Percentiles rank a stretch among this genome's conserved stretches.
phyloP scores from a whole-genome alignment of 2,888 invertebrate species.

The Chloroclystis v-ata region DNA sequence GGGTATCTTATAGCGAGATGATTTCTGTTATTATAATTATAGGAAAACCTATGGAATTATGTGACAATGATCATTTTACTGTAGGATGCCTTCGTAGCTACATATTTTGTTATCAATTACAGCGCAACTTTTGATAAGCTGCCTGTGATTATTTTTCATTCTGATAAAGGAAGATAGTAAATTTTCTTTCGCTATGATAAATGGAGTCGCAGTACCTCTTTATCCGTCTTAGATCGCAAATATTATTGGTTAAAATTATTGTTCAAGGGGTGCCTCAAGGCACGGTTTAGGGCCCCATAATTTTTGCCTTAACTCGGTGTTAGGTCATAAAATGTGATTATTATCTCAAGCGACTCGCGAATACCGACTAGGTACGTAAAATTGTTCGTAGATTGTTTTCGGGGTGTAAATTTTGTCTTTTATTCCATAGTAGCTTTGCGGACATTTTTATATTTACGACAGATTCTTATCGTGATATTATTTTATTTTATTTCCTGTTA shows the following conservation, averaged over 20 bases:
- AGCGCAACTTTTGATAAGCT: neutral
- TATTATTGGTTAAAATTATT: slow-evolving; percentile 70
- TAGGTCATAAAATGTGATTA: slow-evolving; percentile 75
- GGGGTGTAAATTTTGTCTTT: slow-evolving; percentile 54
- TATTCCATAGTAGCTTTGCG: slow-evolving; percentile 52
- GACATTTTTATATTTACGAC: slow-evolving; percentile 36
- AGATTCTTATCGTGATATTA: slow-evolving; percentile 33
- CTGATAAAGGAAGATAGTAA: slow-evolving; percentile 14
- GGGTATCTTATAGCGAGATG: slow-evolving; percentile 57
- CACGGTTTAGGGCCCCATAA: slow-evolving; percentile 63
- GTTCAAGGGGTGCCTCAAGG: slow-evolving; percentile 69
- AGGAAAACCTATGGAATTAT: slow-evolving; percentile 22
- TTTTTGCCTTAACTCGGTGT: slow-evolving; percentile 75
- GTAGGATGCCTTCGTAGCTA: slow-evolving; percentile 13
- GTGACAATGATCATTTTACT: slow-evolving; percentile 24
- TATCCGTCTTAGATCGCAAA: slow-evolving; percentile 62
- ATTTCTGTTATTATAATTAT: slow-evolving; percentile 27
- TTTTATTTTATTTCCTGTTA: slow-evolving; percentile 27
- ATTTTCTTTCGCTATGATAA: slow-evolving; percentile 41
- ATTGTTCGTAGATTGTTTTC: slow-evolving; percentile 66
- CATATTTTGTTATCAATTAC: too few relatives aligned
- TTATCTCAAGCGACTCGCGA: slow-evolving; percentile 69
- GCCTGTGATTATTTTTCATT: slow-evolving; percentile 3
- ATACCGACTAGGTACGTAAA: slow-evolving; percentile 62
- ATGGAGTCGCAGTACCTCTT: slow-evolving; percentile 54